Percentiles rank a stretch among this genome's conserved stretches.
phyloP scores from a whole-genome alignment of 2,113 vertebrate species.

The Chionis minor region DNA sequence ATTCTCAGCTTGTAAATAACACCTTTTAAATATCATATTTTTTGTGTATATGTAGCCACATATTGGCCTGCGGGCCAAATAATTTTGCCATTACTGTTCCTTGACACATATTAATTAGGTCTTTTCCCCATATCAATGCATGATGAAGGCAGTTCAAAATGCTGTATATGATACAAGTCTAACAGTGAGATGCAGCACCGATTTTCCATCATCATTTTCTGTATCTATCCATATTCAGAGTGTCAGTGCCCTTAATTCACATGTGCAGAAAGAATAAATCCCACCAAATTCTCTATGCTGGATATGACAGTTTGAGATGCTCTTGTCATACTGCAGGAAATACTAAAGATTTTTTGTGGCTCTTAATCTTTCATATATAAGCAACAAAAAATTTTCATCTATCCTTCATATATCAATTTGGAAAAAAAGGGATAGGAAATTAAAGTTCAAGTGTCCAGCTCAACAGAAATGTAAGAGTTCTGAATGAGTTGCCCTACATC shows the following conservation, averaged over 20 bases:
- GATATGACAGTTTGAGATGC: background rate
- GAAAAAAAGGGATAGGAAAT: background rate
- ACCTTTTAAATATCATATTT: background rate
- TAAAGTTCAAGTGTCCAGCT: background rate
- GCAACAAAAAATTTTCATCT: background rate
- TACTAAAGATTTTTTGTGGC: background rate
- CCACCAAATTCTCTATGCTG: background rate
- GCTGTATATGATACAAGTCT: background rate
- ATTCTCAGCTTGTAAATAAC: background rate
- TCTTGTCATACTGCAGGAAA: background rate
- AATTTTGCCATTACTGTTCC: background rate
- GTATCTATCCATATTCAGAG: background rate
- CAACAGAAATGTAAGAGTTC: background rate
- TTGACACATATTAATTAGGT: background rate
- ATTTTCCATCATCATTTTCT: background rate
- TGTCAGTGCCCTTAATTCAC: background rate
- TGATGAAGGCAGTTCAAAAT: background rate
- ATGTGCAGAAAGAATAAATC: background rate
- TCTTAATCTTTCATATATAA: background rate
- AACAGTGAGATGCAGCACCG: background rate
- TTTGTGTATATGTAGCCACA: background rate
- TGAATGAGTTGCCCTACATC: background rate
- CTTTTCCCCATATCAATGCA: background rate
- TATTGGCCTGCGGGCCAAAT: background rate
- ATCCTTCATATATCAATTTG: background rate